phyloP scores from a whole-genome alignment of 2,888 invertebrate genomes.

The Asteroscopus sphinx region DNA sequence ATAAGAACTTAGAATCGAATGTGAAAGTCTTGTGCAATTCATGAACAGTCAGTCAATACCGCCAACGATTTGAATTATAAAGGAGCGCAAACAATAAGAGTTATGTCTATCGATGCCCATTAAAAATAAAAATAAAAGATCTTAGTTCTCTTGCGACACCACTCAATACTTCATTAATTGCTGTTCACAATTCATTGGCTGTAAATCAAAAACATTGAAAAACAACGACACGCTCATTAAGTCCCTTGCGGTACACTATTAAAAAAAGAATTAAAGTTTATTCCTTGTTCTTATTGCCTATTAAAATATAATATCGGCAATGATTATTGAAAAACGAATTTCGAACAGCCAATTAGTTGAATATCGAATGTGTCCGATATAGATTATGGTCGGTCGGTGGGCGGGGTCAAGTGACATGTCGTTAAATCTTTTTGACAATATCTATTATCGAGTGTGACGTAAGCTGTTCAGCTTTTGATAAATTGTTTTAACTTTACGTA shows the following conservation, averaged over 20 bases:
- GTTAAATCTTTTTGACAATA: slow-evolving; percentile 72
- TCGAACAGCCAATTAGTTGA: slow-evolving; percentile 80
- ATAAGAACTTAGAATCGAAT: slow-evolving; percentile 6
- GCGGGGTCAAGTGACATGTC: slow-evolving; percentile 75
- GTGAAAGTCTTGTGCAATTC: not conserved
- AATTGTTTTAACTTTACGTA: slow-evolving; percentile 26
- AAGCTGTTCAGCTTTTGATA: slow-evolving; percentile 38
- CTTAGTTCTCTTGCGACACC: slow-evolving; percentile 73
- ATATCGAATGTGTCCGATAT: slow-evolving; percentile 65
- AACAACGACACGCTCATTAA: slow-evolving; percentile 80
- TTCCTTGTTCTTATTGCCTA: slow-evolving; percentile 79
- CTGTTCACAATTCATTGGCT: slow-evolving; percentile 80
- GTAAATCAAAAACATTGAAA: slow-evolving; percentile 82
- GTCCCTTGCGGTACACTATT: slow-evolving; percentile 75
- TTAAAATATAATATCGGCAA: slow-evolving; percentile 83
- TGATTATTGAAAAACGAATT: slow-evolving; percentile 83
- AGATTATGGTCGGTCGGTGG: slow-evolving; percentile 68
- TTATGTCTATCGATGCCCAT: slow-evolving; percentile 65
- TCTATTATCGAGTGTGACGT: slow-evolving; percentile 58
- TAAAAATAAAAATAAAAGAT: slow-evolving; percentile 55
- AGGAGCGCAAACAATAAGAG: slow-evolving; percentile 63
- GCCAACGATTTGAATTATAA: slow-evolving; percentile 57
- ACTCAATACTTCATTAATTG: slow-evolving; percentile 82
- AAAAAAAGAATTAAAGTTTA: slow-evolving; percentile 65
- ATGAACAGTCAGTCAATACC: slow-evolving; percentile 18